Evolutionary conservation across 2,113 vertebrate genomes (phyloP).

Genomic region (Brachypteracias leptosomus): DNA sequence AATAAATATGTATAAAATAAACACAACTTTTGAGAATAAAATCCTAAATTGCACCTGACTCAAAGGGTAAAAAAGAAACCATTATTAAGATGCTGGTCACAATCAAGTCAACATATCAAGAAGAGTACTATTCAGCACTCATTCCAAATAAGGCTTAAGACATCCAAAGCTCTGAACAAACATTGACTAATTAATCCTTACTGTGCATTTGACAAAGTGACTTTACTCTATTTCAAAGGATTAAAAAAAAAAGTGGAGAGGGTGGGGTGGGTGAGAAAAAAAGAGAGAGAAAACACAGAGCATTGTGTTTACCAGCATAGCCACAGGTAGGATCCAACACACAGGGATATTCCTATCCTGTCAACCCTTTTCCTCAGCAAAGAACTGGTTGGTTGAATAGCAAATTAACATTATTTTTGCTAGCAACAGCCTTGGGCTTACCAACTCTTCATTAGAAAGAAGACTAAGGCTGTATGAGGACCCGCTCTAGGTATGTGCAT

Average conservation of each 20-base stretch:
- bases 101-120: neutral
- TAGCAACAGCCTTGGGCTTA: accelerated
- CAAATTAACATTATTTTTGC: neutral
- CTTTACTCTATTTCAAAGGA: neutral
- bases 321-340: neutral
- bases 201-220: neutral
- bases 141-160: neutral
- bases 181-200: neutral
- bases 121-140: neutral
- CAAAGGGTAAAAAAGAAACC: neutral
- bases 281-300: neutral
- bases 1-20: neutral
- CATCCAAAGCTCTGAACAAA: neutral
- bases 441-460: neutral
- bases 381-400: neutral
- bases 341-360: neutral
- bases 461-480: neutral
- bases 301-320: neutral
- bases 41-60: neutral
- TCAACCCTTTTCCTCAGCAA: neutral
- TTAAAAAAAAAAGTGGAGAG: neutral
- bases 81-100: neutral
- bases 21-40: neutral
- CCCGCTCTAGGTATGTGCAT: no score
- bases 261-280: neutral